These are phyloP conservation scores for Heliangelus exortis DNA, from an alignment of 2,797 vertebrate species.

Conservation along the genomic window DNA sequence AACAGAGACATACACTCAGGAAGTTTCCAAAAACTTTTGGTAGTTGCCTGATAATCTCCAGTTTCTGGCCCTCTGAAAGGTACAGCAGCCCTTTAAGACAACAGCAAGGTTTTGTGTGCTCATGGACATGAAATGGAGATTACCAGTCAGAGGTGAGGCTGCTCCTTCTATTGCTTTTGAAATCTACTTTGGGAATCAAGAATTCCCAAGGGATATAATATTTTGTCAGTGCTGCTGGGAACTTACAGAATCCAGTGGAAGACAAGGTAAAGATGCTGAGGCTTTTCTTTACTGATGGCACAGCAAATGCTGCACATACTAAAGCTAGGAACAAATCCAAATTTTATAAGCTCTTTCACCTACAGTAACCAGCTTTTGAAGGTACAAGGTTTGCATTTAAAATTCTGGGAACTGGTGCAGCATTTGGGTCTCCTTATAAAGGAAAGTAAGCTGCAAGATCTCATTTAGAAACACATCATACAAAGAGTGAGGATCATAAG, in stretches of 20 bases:
- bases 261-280: not conserved
- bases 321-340: not conserved
- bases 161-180: not conserved
- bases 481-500: not conserved
- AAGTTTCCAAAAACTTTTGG: not conserved
- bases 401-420: not conserved
- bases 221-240: not conserved
- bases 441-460: not conserved
- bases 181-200: not conserved
- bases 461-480: not conserved
- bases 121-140: not conserved
- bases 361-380: not conserved
- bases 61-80: not conserved
- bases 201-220: not conserved
- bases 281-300: not conserved
- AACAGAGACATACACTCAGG: not conserved
- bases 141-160: not conserved
- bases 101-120: not conserved
- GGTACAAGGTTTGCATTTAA: not conserved
- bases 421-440: not conserved
- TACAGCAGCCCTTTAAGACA: not conserved
- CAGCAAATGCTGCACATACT: not conserved
- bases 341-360: not conserved
- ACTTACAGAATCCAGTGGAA: not conserved
- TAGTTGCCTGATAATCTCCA: not conserved